phyloP scores from a whole-genome alignment of 2,797 vertebrate species.

The Sylvia borin region DNA sequence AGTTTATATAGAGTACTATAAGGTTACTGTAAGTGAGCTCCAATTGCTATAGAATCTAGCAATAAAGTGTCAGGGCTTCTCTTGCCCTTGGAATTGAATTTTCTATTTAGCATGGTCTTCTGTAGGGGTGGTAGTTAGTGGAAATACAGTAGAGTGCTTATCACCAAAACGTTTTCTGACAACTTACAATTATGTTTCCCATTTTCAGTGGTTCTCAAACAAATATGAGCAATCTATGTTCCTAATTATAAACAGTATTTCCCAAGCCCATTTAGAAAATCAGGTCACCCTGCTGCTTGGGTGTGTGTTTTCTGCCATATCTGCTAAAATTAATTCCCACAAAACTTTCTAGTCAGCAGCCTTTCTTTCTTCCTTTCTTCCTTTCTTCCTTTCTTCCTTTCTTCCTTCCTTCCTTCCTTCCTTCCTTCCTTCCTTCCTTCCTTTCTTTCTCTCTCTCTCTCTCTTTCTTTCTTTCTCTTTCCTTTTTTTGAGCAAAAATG shows the following conservation, averaged over 20 bases:
- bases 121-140: slow-evolving; percentile 37
- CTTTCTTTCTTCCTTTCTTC: not conserved
- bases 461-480: not conserved
- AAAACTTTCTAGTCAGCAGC: slow-evolving; percentile 8
- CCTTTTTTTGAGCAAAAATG: not conserved
- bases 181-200: not conserved
- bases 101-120: slow-evolving; percentile 62
- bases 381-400: not conserved
- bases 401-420: too few relatives aligned
- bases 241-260: not conserved
- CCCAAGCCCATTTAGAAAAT: not conserved
- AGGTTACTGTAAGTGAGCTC: slow-evolving; percentile 54
- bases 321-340: not conserved
- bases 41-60: slow-evolving; percentile 66
- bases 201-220: not conserved
- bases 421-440: too few relatives aligned
- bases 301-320: slow-evolving; percentile 3
- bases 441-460: too few relatives aligned
- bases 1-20: slow-evolving; percentile 65
- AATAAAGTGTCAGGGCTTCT: slow-evolving; percentile 66
- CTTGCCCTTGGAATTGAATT: slow-evolving; percentile 54
- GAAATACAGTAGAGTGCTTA: slow-evolving; percentile 15
- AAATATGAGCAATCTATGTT: not conserved
- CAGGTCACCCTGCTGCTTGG: not conserved
- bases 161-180: not conserved